Evolutionary conservation across 2,113 vertebrate genomes (phyloP).

Genomic region (Ammodytes marinus): DNA sequence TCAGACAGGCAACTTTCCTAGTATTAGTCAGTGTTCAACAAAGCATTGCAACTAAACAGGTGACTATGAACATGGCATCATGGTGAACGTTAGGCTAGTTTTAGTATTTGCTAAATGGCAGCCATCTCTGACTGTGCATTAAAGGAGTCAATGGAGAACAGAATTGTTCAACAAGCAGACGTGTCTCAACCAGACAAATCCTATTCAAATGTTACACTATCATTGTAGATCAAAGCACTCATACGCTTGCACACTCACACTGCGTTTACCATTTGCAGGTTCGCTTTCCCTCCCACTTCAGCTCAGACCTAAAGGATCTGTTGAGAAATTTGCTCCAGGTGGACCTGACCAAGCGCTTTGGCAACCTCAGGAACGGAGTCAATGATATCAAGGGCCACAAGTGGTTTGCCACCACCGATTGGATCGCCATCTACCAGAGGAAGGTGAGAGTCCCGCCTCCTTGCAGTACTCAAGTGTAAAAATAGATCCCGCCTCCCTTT

Average conservation of each 20-base stretch:
- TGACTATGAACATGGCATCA: not conserved
- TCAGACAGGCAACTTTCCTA: not conserved
- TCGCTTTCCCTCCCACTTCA: conserved; percentile 95
- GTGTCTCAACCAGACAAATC: not conserved
- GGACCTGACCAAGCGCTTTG: conserved; percentile 95
- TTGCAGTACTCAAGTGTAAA: not conserved
- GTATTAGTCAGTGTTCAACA: not conserved
- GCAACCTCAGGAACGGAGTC: conserved; percentile 95
- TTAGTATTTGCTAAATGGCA: not conserved
- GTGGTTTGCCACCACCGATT: conserved; percentile 95
- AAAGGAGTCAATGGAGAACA: not conserved
- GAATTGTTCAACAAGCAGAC: not conserved
- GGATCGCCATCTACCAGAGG: conserved; percentile 96
- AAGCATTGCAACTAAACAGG: not conserved
- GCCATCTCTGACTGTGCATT: not conserved
- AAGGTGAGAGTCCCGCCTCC: conserved; percentile 83
- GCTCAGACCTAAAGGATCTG: conserved; percentile 94
- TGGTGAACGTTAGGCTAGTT: not conserved
- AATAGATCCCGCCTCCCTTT: not conserved
- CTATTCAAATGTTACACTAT: not conserved
- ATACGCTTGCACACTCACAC: not conserved
- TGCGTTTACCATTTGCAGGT: conserved; percentile 77
- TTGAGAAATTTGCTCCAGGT: conserved; percentile 94
- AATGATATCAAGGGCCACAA: conserved; percentile 96
- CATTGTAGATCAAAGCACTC: not conserved